A percentile compares a stretch with the other conserved stretches of the same genome.
Evolutionary conservation across 2,113 vertebrate species (phyloP).

Genomic region (Manacus vitellinus): DNA sequence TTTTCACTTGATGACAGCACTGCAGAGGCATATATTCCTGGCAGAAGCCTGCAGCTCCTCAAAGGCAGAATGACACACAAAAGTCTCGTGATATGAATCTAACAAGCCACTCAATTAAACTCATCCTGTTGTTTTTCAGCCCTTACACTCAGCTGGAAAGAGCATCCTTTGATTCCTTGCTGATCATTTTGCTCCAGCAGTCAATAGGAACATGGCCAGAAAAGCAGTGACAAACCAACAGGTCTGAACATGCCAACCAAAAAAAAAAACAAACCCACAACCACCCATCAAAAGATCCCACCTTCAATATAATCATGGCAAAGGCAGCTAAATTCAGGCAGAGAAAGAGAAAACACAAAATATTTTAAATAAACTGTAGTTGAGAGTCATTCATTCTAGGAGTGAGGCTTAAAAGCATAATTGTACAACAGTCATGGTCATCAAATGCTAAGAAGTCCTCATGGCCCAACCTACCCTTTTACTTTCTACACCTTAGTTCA

Average conservation of each 20-base stretch:
- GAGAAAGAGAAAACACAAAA: background rate
- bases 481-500: background rate
- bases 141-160: background rate
- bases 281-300: too few relatives aligned
- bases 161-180: background rate
- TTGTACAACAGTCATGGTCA: background rate
- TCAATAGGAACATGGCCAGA: background rate
- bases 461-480: background rate
- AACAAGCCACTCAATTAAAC: background rate
- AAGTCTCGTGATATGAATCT: fast-evolving
- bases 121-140: background rate
- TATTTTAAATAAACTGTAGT: background rate
- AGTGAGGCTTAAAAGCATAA: background rate
- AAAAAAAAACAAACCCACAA: too few relatives aligned
- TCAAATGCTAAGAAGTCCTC: background rate
- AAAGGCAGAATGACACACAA: background rate
- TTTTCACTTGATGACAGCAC: background rate
- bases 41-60: background rate
- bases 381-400: background rate
- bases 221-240: background rate
- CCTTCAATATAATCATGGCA: background rate
- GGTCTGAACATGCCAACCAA: background rate
- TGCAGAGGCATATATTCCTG: background rate
- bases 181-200: background rate
- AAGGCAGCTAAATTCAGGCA: background rate